Evolutionary conservation across 1,140 invertebrate species (phyloP), one percentile per base, ranked within the genome.

Genomic region (Steinernema khuongi): DNA sequence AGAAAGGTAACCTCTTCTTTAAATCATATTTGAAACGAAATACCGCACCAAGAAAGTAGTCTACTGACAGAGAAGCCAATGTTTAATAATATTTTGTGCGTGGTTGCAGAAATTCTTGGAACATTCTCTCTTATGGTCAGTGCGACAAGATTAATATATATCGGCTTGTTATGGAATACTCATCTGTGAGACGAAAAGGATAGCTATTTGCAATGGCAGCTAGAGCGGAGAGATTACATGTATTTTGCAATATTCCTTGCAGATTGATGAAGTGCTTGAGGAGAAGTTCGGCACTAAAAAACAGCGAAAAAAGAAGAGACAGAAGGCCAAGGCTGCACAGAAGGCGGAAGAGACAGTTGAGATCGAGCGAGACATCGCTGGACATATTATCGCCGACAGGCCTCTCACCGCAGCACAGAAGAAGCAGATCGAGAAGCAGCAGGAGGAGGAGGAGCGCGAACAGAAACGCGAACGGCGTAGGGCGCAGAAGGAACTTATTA

Each of bases 301-400:
- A 33, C 72, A 72, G 31, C 72, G 75, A 31, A 77, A 26, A 33
- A 74, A 60, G 50, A 60, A 60, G 11, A 14, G 50, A 22, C 14
- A 60, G 50, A 60, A 60, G 50, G 50, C 50, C 14, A 60, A 60
- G 50, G 50, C 7, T 4, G 50, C 4, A 4, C 11, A 22, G 19
- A 60, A 22, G 4, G 50, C 4, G 22, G 50, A 60, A 22, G 50
- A 60, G 4, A 26, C 4, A 7, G 50, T 17, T 7, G 50, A 60
- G 50, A 60, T 60, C 22, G 50, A 60, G 22, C 50, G 50, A 4
- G 50, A 60, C 22, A 60, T 60, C 26, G 50, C 50, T 2, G 50
- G 50, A 22, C 14, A 60, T 22, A 60, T 60, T 22, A 60, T 60
- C 50, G 19, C 50, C 50, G 50, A 60, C 11, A 22, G 50, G 26